Evolutionary conservation across 2,113 vertebrate species (phyloP).

Genomic region (Trochalopteron elliotii): DNA sequence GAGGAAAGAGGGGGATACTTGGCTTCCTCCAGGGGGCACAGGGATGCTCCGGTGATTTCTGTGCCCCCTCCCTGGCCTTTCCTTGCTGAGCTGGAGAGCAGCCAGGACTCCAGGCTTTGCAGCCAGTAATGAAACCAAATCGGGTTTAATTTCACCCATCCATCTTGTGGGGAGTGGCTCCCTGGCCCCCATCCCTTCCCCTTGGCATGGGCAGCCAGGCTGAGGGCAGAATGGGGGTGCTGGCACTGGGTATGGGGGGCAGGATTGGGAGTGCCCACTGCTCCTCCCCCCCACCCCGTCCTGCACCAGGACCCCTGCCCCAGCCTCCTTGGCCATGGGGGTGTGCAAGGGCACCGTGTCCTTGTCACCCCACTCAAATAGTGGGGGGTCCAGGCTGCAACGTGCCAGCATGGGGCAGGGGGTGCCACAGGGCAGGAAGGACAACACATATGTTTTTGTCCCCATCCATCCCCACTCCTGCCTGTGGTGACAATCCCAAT

Average conservation of each 20-base stretch:
- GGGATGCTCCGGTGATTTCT: background rate
- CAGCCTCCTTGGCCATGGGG: background rate
- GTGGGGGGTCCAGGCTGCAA: background rate
- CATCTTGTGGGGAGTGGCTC: background rate
- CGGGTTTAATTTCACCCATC: constrained; percentile 45
- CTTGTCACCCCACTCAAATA: background rate
- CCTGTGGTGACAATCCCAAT: rapidly evolving
- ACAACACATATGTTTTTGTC: background rate
- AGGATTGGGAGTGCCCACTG: background rate
- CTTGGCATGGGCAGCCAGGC: background rate
- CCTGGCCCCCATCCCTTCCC: background rate
- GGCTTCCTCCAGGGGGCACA: rapidly evolving
- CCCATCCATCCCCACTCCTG: background rate
- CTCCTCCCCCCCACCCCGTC: rapidly evolving
- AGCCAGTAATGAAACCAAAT: constrained; percentile 18
- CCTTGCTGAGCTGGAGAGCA: background rate
- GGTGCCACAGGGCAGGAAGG: background rate
- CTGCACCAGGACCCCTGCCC: background rate
- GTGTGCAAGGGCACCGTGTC: background rate
- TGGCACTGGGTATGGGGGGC: background rate
- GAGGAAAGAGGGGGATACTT: background rate
- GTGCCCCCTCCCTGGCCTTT: background rate
- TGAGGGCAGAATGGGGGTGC: background rate
- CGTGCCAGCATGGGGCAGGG: background rate
- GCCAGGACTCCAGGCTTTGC: background rate